phyloP scores from a whole-genome alignment of 2,797 vertebrate species.

The Sitta carolinensis region DNA sequence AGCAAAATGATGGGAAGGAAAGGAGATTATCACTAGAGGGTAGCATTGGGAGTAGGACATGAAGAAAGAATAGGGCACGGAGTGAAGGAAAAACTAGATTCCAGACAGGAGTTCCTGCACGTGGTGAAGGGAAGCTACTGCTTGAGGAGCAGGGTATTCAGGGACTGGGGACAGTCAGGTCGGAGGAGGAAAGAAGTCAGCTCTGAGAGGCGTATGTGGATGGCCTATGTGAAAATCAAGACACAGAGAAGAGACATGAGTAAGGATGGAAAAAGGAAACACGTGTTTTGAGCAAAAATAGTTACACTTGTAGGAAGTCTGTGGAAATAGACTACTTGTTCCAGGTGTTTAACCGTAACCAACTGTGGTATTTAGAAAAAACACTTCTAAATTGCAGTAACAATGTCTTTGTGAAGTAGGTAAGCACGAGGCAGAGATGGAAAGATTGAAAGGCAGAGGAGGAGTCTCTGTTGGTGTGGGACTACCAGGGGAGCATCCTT shows the following conservation, averaged over 20 bases:
- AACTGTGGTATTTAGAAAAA: not conserved
- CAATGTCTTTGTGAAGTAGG: not conserved
- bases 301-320: conserved; percentile 21
- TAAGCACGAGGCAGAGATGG: not conserved
- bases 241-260: not conserved
- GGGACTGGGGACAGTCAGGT: not conserved
- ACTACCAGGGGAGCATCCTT: not conserved
- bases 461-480: not conserved
- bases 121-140: not conserved
- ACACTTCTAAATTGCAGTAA: not conserved
- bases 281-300: conserved; percentile 49
- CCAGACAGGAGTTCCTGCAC: not conserved
- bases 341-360: conserved; percentile 54
- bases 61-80: not conserved
- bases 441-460: not conserved
- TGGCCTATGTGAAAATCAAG: not conserved
- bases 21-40: not conserved
- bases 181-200: not conserved
- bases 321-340: conserved; percentile 37
- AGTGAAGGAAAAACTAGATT: not conserved
- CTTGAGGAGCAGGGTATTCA: not conserved
- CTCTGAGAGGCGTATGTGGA: not conserved
- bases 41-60: not conserved
- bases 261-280: conserved; percentile 57
- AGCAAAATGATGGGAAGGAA: not conserved